Base-by-base conservation (phyloP, 2,888 invertebrate species). In the Drosophila birchii region DNA sequence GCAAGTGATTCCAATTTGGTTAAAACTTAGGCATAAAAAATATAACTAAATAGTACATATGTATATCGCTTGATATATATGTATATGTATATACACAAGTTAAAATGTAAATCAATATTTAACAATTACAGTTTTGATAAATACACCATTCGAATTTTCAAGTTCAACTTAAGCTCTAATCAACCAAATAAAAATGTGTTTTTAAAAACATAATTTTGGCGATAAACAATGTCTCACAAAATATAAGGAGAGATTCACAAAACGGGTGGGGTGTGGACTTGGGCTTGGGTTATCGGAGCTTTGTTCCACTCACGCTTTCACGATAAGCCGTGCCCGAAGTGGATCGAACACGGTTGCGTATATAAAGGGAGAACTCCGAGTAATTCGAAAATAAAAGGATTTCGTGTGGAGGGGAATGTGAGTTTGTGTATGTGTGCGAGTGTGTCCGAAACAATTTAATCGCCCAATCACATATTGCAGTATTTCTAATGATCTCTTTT, bases 391-490 rank as follows among this genome's bases (percentile, higher is more conserved):
- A 12, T 41, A 59, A 23, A 41, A 14, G 41, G 41, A 11, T 45
- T 45, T 44, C 9, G 55, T 29, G 11, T 60, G 18, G 34, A 44
- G 41, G 58, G 55, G 75, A 69, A 79, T 86, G 81, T 81, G 79
- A 72, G 29, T 67, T 43, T 77, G 54, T 60, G 56, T 69, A 26
- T 63, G 64, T 60, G 47, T 69, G 38, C 64, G 43, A 53, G 49
- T 64, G 67, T 68, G 55, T 60, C 78, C 63, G 54, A 88, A 87
- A 81, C 78, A 89, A 81, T 81, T 79, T 53, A 89, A 79, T 87
- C 82, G 88, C 82, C 82, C 78, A 81, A 89, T 85, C 84, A 87
- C 84, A 89, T 85, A 81, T 79, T 85, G 87, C 78, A 85, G 76
- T 44, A 58, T 69, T 44, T 34, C 38, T 67, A 41, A 34, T 34